Evolutionary conservation across 1,140 invertebrate species (phyloP).

Genomic region (Heterodera schachtii): DNA sequence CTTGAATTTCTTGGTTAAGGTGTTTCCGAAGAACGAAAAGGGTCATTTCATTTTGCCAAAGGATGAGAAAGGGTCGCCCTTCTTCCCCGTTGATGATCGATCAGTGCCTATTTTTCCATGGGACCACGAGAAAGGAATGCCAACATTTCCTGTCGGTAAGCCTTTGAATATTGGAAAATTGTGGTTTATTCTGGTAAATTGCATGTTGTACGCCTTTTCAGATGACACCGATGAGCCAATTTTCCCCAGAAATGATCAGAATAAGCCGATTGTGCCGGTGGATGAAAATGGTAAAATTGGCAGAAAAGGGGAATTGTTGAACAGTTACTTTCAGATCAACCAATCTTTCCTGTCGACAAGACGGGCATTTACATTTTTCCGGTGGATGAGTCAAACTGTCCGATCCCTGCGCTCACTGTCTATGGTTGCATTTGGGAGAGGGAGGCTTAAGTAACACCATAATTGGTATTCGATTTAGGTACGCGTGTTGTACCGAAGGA

Average conservation of each 20-base stretch:
- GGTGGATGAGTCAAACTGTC: constrained; percentile 41
- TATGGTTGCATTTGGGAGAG: constrained; percentile 20
- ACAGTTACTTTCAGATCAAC: constrained; percentile 31
- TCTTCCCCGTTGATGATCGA: constrained; percentile 49
- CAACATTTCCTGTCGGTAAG: constrained; percentile 21
- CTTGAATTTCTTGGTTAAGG: not conserved
- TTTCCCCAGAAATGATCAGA: constrained; percentile 44
- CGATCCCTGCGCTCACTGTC: constrained; percentile 45
- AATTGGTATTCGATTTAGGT: not conserved
- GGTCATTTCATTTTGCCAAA: constrained; percentile 37
- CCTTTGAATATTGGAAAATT: not conserved
- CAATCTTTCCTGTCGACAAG: constrained; percentile 44
- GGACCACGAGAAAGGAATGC: constrained; percentile 32
- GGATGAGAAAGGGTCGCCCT: constrained; percentile 41
- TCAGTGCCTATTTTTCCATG: constrained; percentile 45
- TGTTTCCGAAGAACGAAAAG: constrained; percentile 37
- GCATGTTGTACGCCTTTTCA: constrained; percentile 7
- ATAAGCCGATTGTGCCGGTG: constrained; percentile 45
- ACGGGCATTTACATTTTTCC: constrained; percentile 45
- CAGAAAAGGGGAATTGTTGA: not conserved
- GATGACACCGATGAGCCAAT: constrained; percentile 50
- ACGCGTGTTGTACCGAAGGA: constrained; percentile 43
- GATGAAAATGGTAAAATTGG: constrained; percentile 45
- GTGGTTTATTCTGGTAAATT: not conserved
- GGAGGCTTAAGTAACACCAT: no score